Conservation (phyloP, 2,113 vertebrate species). For the Gulo gulo region DNA sequence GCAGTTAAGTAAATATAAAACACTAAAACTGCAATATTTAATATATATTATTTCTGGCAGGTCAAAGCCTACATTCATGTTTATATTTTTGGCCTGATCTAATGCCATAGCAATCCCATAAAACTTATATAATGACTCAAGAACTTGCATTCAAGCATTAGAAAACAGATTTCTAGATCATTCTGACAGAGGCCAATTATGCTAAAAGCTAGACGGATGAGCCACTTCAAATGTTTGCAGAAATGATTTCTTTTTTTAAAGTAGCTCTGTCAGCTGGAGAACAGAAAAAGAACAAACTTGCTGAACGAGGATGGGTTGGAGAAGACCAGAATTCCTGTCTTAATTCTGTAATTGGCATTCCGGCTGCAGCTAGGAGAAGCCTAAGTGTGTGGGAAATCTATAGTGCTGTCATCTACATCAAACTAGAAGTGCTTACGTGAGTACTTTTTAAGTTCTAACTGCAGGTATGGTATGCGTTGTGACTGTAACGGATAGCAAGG, state of each 20-base stretch:
- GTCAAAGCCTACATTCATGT: not conserved
- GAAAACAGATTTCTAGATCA: constrained; percentile 57
- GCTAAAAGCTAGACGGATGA: constrained; percentile 47
- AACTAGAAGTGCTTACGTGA: not conserved
- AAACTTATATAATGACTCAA: not conserved
- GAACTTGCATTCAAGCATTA: constrained; percentile 42
- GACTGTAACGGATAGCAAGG: not conserved
- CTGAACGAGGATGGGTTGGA: constrained; percentile 44
- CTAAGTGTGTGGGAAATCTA: not conserved
- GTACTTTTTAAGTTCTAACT: not conserved
- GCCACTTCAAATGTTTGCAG: constrained; percentile 61
- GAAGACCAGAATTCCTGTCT: not conserved
- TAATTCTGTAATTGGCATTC: constrained; percentile 12
- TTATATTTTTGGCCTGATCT: constrained; percentile 29
- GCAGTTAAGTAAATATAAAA: not conserved
- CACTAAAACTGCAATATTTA: not conserved
- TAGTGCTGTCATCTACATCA: not conserved
- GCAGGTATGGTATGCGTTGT: not conserved
- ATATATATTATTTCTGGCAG: constrained; percentile 1
- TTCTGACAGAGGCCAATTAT: constrained; percentile 38
- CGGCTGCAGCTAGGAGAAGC: not conserved
- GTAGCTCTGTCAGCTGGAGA: constrained; percentile 66
- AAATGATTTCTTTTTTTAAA: constrained; percentile 74
- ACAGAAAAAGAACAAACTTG: constrained; percentile 51
- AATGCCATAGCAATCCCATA: not conserved